These are phyloP conservation scores for Leiothrix lutea DNA, from an alignment of 2,113 vertebrate genomes.

Conservation along the genomic window DNA sequence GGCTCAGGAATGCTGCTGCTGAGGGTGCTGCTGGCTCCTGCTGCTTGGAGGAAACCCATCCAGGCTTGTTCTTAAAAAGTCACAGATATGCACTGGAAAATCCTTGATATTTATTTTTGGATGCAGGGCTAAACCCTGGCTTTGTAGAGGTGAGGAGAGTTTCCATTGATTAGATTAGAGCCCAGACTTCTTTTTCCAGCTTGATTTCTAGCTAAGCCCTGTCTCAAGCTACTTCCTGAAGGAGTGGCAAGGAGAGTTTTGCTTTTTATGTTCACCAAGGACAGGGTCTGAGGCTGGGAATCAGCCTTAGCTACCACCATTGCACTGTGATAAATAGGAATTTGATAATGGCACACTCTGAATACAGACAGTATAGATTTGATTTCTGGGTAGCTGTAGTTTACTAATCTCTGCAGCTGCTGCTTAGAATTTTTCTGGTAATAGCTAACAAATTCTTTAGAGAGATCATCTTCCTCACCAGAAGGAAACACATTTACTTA, in stretches of 20 bases:
- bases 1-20: fast-evolving
- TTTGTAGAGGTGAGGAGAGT: conserved; percentile 38
- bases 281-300: background rate
- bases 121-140: background rate
- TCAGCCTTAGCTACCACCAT: background rate
- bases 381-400: background rate
- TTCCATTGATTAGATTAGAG: conserved; percentile 58
- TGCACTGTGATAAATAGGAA: background rate
- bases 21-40: background rate
- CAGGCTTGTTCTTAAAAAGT: background rate
- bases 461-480: background rate
- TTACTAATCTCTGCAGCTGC: conserved; percentile 12
- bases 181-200: conserved; percentile 40
- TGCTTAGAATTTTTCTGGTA: background rate
- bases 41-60: background rate
- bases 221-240: conserved; percentile 19
- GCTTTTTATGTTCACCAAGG: background rate
- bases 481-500: background rate
- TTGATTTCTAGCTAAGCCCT: background rate
- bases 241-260: background rate
- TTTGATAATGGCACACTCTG: background rate
- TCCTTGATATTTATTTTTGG: conserved; percentile 38
- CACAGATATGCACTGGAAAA: conserved; percentile 20
- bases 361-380: background rate
- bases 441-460: background rate